Evolutionary conservation across 2,113 vertebrate genomes (phyloP).

Genomic region (Leptosomus discolor): DNA sequence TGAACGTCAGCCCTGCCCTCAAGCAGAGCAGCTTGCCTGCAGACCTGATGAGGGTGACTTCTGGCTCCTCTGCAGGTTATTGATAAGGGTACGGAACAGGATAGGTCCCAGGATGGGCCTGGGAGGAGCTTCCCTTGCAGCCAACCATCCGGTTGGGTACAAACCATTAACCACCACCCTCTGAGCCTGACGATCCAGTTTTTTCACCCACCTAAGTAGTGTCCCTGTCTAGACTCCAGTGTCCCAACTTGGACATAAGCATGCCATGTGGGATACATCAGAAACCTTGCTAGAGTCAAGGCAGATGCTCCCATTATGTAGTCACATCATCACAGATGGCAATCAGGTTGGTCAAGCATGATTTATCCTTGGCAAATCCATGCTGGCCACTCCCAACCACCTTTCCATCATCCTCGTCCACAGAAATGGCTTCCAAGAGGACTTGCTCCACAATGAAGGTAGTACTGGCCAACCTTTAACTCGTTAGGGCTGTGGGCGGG

Average conservation of each 20-base stretch:
- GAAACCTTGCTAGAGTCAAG: not conserved
- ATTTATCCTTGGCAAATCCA: not conserved
- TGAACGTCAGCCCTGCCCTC: not conserved
- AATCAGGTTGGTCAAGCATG: not conserved
- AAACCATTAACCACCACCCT: not conserved
- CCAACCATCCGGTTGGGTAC: not conserved
- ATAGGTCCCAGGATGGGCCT: not conserved
- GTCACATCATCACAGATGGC: not conserved
- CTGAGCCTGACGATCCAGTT: accelerated
- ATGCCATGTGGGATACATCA: not conserved
- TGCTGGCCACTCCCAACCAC: not conserved
- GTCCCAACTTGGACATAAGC: not conserved
- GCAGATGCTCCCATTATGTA: not conserved
- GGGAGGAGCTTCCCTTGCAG: not conserved
- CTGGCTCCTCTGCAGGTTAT: not conserved
- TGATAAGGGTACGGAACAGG: not conserved
- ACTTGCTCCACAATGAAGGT: not conserved
- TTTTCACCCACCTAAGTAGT: not conserved
- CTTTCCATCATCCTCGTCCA: not conserved
- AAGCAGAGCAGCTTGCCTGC: not conserved
- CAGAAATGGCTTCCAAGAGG: not conserved
- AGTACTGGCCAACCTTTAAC: not conserved
- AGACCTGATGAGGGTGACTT: not conserved
- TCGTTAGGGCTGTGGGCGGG: not conserved
- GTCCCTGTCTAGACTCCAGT: not conserved